Conservation (phyloP, 2,888 invertebrate genomes). For the Lucinisca nassula region DNA sequence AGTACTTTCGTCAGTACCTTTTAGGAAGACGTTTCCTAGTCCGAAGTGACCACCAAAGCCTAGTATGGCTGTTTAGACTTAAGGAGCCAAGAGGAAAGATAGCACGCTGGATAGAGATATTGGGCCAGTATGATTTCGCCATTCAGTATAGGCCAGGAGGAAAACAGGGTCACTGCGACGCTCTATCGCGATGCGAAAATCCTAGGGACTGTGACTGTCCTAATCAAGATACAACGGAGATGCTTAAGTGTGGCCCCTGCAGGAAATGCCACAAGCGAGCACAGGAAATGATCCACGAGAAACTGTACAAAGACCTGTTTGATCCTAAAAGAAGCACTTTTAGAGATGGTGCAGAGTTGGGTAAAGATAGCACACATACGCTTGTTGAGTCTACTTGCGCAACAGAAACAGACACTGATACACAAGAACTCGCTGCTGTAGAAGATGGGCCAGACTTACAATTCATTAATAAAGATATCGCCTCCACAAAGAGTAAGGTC, state of each 20-base stretch:
- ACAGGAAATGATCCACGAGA: neutral
- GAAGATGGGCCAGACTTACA: neutral
- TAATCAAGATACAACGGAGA: conserved; percentile 21
- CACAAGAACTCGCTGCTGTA: neutral
- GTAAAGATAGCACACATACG: neutral
- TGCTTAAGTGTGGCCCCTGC: conserved; percentile 39
- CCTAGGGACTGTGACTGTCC: conserved; percentile 33
- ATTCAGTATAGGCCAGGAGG: conserved; percentile 25
- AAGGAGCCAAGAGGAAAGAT: conserved; percentile 22
- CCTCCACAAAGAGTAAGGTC: too few species aligned
- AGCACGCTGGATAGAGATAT: conserved; percentile 15
- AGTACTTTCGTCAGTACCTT: neutral
- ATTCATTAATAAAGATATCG: neutral
- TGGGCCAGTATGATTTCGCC: conserved; percentile 5
- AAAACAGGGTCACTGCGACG: conserved; percentile 15
- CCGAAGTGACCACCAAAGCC: neutral
- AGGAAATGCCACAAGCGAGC: conserved; percentile 16
- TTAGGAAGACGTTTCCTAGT: neutral
- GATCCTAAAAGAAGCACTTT: neutral
- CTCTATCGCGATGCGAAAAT: conserved; percentile 25
- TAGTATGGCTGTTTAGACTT: neutral
- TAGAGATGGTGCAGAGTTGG: neutral
- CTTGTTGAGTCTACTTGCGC: neutral
- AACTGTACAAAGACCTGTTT: neutral
- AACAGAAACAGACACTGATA: neutral